These are phyloP conservation scores for Rhinoderma darwinii DNA, from an alignment of 2,113 vertebrate species.

Conservation along the genomic window DNA sequence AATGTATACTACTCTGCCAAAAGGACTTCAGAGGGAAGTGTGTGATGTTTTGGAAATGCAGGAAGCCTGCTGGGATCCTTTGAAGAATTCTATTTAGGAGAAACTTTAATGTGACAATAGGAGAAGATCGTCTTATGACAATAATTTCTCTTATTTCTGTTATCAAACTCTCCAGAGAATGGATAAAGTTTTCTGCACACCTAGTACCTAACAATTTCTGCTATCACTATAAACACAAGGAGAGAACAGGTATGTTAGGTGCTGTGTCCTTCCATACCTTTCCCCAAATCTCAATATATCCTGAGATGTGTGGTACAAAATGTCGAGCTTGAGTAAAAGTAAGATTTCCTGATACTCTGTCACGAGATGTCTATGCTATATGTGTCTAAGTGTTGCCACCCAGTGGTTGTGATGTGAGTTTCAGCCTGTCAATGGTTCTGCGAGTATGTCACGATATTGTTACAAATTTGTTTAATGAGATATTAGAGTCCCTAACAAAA, in stretches of 20 bases:
- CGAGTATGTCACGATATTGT: too few species aligned
- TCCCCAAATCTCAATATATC: too few species aligned
- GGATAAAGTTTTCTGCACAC: neutral
- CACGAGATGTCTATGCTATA: too few species aligned
- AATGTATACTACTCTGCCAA: constrained; percentile 19
- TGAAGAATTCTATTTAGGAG: constrained; percentile 37
- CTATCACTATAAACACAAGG: neutral
- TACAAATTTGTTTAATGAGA: too few species aligned
- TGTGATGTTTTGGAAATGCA: constrained; percentile 43
- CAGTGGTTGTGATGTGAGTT: too few species aligned
- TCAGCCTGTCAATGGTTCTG: too few species aligned
- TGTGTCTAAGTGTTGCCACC: too few species aligned
- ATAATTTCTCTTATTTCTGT: neutral
- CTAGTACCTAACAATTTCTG: neutral
- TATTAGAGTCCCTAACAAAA: too few species aligned
- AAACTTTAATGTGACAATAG: constrained; percentile 49
- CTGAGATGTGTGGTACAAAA: too few species aligned
- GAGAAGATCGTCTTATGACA: neutral
- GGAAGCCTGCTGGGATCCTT: constrained; percentile 3
- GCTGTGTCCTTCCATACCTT: too few species aligned
- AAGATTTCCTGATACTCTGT: too few species aligned
- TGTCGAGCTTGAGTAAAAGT: too few species aligned
- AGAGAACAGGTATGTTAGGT: neutral
- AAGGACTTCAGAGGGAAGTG: constrained; percentile 30
- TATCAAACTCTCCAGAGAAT: neutral